Evolutionary conservation across 53 echinoderm and acorn worm genomes (phyloP).

Genomic region (Holothuria scabra): DNA sequence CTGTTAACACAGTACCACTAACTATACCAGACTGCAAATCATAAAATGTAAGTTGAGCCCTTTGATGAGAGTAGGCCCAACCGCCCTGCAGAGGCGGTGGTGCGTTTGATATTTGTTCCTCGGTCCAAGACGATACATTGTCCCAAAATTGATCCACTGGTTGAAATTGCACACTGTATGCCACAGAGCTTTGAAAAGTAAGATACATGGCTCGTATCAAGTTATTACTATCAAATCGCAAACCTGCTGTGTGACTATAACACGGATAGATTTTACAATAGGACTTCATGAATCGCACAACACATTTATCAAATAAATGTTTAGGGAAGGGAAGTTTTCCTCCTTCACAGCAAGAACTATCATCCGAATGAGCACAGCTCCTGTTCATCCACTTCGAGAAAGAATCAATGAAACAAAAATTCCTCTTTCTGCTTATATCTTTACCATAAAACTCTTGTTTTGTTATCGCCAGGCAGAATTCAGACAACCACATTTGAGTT

Average conservation of each 20-base stretch:
- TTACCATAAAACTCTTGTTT: conserved; percentile 43
- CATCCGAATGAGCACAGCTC: conserved; percentile 21
- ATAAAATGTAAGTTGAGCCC: conserved; percentile 54
- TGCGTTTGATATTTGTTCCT: conserved; percentile 43
- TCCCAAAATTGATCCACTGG: conserved; percentile 57
- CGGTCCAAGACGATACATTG: conserved; percentile 50
- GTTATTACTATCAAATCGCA: conserved; percentile 43
- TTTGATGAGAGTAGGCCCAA: conserved; percentile 48
- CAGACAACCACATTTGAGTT: conserved; percentile 62
- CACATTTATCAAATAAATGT: conserved; percentile 44
- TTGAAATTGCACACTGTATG: conserved; percentile 43
- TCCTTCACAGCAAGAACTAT: conserved; percentile 55
- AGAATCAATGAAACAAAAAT: conserved; percentile 65
- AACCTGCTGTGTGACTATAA: conserved; percentile 7
- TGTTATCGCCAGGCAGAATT: conserved; percentile 59
- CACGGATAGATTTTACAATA: background rate
- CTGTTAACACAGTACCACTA: conserved; percentile 41
- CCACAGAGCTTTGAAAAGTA: conserved; percentile 6
- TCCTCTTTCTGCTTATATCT: background rate
- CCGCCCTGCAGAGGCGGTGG: conserved; percentile 54
- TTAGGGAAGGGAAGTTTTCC: conserved; percentile 57
- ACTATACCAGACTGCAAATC: conserved; percentile 69
- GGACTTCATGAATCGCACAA: background rate
- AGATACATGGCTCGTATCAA: conserved; percentile 49
- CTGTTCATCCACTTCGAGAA: conserved; percentile 57